phyloP scores from a whole-genome alignment of 2,113 vertebrate species.

The Stomatorhinus ivindoensis region DNA sequence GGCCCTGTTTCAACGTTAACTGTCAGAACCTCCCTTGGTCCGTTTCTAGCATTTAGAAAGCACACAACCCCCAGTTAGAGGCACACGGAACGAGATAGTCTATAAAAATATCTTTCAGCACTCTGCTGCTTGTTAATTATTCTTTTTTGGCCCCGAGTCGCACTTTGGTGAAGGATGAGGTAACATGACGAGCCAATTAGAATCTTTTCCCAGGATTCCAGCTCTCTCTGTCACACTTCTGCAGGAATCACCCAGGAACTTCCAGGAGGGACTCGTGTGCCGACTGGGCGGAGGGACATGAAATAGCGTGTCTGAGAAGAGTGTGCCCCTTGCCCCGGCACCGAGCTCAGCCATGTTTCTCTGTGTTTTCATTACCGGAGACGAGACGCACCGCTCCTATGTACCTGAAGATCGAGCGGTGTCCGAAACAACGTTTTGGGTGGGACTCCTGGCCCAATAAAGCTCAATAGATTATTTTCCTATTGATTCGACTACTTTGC shows the following conservation, averaged over 20 bases:
- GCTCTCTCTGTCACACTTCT: not conserved
- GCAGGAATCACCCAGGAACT: not conserved
- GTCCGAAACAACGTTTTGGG: not conserved
- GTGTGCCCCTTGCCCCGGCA: not conserved
- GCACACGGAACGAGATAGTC: not conserved
- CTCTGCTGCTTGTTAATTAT: not conserved
- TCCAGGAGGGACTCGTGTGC: not conserved
- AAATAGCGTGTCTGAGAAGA: not conserved
- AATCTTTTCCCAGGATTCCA: not conserved
- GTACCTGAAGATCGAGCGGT: not conserved
- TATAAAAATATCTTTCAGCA: not conserved
- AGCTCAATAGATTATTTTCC: not conserved
- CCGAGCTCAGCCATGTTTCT: not conserved
- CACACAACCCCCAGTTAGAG: not conserved
- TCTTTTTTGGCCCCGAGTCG: not conserved
- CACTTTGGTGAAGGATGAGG: not conserved
- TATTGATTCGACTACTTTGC: not conserved
- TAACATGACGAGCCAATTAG: not conserved
- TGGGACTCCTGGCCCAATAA: not conserved
- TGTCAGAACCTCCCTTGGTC: not conserved
- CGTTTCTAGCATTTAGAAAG: not conserved
- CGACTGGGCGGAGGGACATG: not conserved
- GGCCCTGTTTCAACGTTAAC: not conserved
- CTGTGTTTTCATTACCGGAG: not conserved
- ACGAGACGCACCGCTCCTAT: not conserved